These are phyloP conservation scores for Carassius auratus DNA, from an alignment of 2,113 vertebrate species.

Conservation along the genomic window DNA sequence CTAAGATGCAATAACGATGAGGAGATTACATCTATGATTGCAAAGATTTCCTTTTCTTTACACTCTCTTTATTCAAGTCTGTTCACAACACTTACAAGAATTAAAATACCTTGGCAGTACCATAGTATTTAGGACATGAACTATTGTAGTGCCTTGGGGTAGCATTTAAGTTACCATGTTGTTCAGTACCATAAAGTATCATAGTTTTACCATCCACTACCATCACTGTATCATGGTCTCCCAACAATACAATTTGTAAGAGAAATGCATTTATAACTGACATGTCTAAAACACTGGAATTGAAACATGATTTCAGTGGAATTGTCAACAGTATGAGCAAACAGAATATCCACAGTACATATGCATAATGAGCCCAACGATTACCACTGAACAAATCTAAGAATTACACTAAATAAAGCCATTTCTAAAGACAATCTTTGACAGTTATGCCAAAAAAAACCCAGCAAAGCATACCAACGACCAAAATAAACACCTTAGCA, in stretches of 20 bases:
- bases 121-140: neutral
- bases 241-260: neutral
- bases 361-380: neutral
- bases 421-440: neutral
- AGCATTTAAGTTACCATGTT: neutral
- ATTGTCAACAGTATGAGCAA: neutral
- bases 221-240: neutral
- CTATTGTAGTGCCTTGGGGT: neutral
- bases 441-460: too few relatives aligned
- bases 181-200: neutral
- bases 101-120: neutral
- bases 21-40: neutral
- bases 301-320: too few relatives aligned
- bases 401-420: neutral
- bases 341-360: neutral
- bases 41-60: neutral
- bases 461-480: too few relatives aligned
- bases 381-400: neutral
- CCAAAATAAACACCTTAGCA: too few relatives aligned
- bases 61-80: neutral
- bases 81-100: neutral
- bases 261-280: neutral
- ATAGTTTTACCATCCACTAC: neutral
- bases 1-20: neutral
- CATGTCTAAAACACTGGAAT: neutral